Conservation (phyloP, 2,113 vertebrate genomes). For the Colossoma macropomum region DNA sequence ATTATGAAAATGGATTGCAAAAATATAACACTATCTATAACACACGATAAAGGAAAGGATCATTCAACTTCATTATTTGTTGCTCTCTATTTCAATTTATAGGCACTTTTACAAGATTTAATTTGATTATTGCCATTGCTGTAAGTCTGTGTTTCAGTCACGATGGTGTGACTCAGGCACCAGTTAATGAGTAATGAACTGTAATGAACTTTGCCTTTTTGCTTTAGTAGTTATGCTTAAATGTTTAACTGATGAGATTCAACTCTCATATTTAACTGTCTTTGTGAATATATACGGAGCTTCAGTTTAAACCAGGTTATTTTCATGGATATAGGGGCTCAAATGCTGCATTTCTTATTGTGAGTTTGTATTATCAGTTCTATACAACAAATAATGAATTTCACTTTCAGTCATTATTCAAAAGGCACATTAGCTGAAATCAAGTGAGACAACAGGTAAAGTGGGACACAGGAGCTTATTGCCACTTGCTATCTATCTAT, state of each 20-base stretch:
- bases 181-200: constrained; percentile 53
- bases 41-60: background rate
- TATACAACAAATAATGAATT: background rate
- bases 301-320: background rate
- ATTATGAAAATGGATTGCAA: background rate
- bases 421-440: background rate
- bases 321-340: background rate
- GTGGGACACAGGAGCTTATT: too few species aligned
- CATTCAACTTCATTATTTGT: background rate
- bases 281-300: background rate
- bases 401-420: background rate
- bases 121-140: background rate
- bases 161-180: background rate
- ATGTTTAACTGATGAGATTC: background rate
- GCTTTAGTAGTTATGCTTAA: background rate
- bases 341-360: background rate
- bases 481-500: too few species aligned
- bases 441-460: background rate
- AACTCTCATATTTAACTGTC: background rate
- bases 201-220: constrained; percentile 58
- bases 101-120: background rate
- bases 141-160: background rate
- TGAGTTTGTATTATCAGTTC: constrained; percentile 2
- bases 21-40: too few species aligned
- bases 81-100: background rate